Conservation (phyloP, 1,140 invertebrate species). For the Asbolus verrucosus region DNA sequence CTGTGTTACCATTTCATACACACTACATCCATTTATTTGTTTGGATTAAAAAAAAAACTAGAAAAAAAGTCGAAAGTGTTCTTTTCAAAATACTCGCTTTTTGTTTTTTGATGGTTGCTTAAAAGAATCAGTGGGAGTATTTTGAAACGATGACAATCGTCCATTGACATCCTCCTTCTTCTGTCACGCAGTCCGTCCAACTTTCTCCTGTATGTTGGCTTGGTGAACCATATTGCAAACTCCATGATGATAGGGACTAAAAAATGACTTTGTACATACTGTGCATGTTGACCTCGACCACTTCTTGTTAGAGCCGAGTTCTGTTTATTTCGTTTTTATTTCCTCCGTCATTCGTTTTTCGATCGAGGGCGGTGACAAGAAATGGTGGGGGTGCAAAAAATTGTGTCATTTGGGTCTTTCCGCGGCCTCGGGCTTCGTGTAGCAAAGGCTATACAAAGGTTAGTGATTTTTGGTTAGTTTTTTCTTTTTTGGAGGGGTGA, state of each 20-base stretch:
- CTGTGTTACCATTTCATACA: constrained; percentile 24
- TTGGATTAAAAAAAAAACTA: constrained; percentile 8
- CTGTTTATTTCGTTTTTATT: not conserved
- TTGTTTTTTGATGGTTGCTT: not conserved
- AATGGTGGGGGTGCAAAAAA: constrained; percentile 35
- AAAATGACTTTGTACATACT: constrained; percentile 33
- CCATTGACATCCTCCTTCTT: constrained; percentile 32
- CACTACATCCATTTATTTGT: constrained; percentile 19
- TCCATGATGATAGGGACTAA: constrained; percentile 38
- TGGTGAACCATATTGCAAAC: constrained; percentile 45
- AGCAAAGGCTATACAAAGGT: constrained; percentile 64
- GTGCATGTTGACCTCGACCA: constrained; percentile 34
- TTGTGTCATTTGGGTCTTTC: constrained; percentile 45
- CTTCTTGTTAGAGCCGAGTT: constrained; percentile 9
- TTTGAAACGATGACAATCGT: constrained; percentile 20
- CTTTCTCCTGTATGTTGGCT: constrained; percentile 33
- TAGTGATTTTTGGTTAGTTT: constrained; percentile 54
- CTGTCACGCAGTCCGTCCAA: constrained; percentile 30
- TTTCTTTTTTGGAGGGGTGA: constrained; percentile 6
- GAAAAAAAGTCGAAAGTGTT: too few species aligned
- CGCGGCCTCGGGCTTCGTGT: constrained; percentile 59
- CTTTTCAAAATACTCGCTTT: constrained; percentile 29
- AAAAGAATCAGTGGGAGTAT: not conserved
- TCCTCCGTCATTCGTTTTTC: constrained; percentile 13
- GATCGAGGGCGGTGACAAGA: constrained; percentile 3